Evolutionary conservation across 2,888 invertebrate genomes (phyloP), one percentile per base, ranked within the genome.

Genomic region (Phrixothrix hirtus): DNA sequence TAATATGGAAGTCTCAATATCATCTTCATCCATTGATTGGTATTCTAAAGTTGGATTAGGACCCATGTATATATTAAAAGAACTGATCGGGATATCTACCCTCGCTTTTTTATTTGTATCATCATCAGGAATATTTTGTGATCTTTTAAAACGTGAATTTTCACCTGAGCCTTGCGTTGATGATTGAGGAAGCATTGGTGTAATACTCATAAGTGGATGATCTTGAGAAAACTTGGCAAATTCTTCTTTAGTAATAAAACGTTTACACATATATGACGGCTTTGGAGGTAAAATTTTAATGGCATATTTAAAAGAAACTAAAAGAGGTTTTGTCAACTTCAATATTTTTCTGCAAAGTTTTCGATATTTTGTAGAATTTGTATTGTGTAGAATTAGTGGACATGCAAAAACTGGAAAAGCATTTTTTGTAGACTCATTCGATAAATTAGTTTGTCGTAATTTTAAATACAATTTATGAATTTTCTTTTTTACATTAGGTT

Each of bases 321-420:
- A 37, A 25, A 49, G 21, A 13, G 49, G 41, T 27, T 42, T 21
- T n/a, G 42, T 31, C 14, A 43, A 11, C 1, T 36, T 36, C 14
- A 43, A 5, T 2, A 11, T 12, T 11, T 12, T 14, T 7, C 1
- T 13, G 32, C 42, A 42, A 30, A 16, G 21, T 21, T 17, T 42
- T 21, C 17, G 7, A 9, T 32, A 42, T 31, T 37, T 25, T 4
- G 6, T 21, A 6, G 37, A 12, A 12, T 21, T 7, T 12, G 9
- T 9, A n/a, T n/a, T n/a, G 3, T 21, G 3, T 7, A 7, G 7
- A 21, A 21, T 21, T 21, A 21, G 16, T 15, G 21, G 41, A 17
- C 41, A 41, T 1, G 9, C 12, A 1, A 29, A 10, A 17, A 16
- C 14, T 31, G 29, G 12, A 9, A 31, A 15, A 15, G 16, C 9